Conservation (phyloP, 2,888 invertebrate species). For the Diloba caeruleocephala region DNA sequence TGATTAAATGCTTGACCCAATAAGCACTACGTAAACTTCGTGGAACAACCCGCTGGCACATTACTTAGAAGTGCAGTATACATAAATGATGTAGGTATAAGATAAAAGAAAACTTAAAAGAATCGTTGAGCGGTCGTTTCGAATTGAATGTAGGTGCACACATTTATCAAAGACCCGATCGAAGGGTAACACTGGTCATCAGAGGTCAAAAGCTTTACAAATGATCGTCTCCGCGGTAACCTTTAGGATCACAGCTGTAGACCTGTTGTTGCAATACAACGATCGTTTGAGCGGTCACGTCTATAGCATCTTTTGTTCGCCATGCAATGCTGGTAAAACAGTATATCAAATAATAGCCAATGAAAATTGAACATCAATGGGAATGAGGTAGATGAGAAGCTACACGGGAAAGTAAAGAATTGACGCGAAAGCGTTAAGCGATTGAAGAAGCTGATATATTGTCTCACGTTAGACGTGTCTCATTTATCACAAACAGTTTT, state of each 20-base stretch:
- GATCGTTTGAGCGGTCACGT: conserved; percentile 43
- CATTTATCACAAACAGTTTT: conserved; percentile 80
- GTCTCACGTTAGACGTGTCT: conserved; percentile 73
- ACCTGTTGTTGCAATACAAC: conserved; percentile 60
- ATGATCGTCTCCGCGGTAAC: conserved; percentile 67
- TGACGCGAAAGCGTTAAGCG: conserved; percentile 63
- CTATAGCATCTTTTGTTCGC: conserved; percentile 47
- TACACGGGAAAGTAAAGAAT: conserved; percentile 55
- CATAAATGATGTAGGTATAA: conserved; percentile 39
- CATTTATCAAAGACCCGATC: conserved; percentile 58
- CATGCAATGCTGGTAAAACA: conserved; percentile 49
- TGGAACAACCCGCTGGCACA: conserved; percentile 41
- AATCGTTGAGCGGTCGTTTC: conserved; percentile 31
- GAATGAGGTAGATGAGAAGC: conserved; percentile 55
- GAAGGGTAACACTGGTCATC: conserved; percentile 60
- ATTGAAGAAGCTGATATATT: conserved; percentile 76
- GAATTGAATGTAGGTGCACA: conserved; percentile 44
- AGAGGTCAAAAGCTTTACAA: conserved; percentile 70
- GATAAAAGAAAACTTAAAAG: conserved; percentile 36
- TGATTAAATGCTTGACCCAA: conserved; percentile 69
- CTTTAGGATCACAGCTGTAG: conserved; percentile 57
- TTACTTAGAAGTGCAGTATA: conserved; percentile 26
- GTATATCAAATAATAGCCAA: conserved; percentile 39
- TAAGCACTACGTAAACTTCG: conserved; percentile 54
- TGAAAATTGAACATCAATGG: conserved; percentile 59